phyloP scores from a whole-genome alignment of 2,797 vertebrate genomes.

The Squalus acanthias region DNA sequence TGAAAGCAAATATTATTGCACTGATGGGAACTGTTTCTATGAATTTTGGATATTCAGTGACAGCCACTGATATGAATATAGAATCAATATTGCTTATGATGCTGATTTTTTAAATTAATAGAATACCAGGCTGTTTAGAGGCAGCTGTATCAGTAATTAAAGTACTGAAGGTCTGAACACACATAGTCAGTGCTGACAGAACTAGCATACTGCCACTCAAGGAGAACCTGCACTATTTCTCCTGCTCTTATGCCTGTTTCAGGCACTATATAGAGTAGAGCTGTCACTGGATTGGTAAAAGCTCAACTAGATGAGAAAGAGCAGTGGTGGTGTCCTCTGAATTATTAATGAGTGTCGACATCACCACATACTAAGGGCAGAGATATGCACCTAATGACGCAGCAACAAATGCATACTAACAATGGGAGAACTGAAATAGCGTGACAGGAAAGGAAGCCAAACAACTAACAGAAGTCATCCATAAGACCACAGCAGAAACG shows the following conservation, averaged over 20 bases:
- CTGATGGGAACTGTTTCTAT: background rate
- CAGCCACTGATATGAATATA: background rate
- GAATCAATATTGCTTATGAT: background rate
- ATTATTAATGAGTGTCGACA: background rate
- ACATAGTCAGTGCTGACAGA: background rate
- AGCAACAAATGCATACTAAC: background rate
- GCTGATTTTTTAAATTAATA: background rate
- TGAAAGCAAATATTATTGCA: background rate
- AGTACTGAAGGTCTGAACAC: background rate
- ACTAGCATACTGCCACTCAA: background rate
- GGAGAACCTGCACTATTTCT: background rate
- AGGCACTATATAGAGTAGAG: background rate
- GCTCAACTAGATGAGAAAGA: background rate
- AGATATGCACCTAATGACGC: background rate
- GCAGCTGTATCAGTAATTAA: background rate
- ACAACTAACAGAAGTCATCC: background rate
- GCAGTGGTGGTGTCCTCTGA: background rate
- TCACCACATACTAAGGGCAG: background rate
- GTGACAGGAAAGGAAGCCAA: background rate
- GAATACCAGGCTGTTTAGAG: background rate
- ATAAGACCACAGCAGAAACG: background rate
- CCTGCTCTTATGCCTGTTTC: background rate
- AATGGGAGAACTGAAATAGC: background rate
- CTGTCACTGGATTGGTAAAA: background rate
- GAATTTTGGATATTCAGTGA: background rate